Evolutionary conservation across 2,888 invertebrate genomes (phyloP).

Genomic region (Hymenopus coronatus): DNA sequence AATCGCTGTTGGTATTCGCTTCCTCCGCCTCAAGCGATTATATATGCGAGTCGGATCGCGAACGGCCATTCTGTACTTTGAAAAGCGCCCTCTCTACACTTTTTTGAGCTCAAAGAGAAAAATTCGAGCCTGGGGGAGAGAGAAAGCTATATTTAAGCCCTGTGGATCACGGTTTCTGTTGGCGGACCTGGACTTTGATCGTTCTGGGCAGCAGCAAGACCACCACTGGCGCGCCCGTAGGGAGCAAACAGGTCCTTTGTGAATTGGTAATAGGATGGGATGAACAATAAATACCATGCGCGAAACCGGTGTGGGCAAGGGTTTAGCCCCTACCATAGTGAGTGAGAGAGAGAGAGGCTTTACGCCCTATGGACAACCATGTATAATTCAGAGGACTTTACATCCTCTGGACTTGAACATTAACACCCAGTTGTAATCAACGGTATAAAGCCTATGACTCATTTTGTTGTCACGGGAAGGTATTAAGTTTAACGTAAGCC

Average conservation of each 20-base stretch:
- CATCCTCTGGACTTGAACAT: not conserved
- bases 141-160: not conserved
- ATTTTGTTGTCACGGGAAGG: not conserved
- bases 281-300: slow-evolving; percentile 11
- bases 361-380: not conserved
- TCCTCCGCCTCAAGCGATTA: too few relatives aligned
- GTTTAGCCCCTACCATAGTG: not conserved
- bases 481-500: not conserved
- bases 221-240: not conserved
- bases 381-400: not conserved
- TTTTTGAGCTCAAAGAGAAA: not conserved
- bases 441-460: not conserved
- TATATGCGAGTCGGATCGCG: too few relatives aligned
- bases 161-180: not conserved
- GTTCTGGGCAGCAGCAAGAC: too few relatives aligned
- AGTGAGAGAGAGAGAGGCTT: not conserved
- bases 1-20: too few relatives aligned
- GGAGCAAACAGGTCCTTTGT: not conserved
- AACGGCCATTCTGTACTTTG: not conserved
- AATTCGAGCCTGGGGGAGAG: not conserved
- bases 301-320: slow-evolving; percentile 2
- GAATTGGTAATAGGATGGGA: slow-evolving; percentile 8
- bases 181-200: not conserved
- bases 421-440: not conserved
- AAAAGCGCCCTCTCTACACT: not conserved